These are phyloP conservation scores for Entelurus aequoreus DNA, from an alignment of 2,113 vertebrate genomes.

Conservation along the genomic window DNA sequence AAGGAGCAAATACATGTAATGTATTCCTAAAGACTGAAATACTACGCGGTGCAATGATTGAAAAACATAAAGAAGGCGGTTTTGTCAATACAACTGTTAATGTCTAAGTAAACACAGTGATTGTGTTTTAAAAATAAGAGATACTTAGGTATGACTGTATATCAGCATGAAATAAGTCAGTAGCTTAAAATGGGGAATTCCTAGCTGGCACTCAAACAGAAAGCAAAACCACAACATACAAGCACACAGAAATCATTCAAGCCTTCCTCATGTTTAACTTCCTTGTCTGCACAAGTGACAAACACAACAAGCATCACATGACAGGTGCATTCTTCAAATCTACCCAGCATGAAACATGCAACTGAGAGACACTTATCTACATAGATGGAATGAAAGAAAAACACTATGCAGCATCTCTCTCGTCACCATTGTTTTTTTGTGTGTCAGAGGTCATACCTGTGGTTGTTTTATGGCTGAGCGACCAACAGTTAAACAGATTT, in stretches of 20 bases:
- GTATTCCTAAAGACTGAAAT: too few species aligned
- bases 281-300: not conserved
- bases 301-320: not conserved
- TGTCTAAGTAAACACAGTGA: too few species aligned
- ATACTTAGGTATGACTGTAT: too few species aligned
- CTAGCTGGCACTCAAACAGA: too few species aligned
- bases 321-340: not conserved
- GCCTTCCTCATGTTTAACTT: not conserved
- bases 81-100: too few species aligned
- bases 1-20: too few species aligned
- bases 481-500: not conserved
- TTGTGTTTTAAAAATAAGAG: too few species aligned
- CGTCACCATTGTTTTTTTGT: not conserved
- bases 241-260: not conserved
- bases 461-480: not conserved
- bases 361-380: conserved; percentile 10
- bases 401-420: not conserved
- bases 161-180: too few species aligned
- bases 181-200: too few species aligned
- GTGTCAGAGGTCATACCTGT: not conserved
- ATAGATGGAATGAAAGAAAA: conserved; percentile 16
- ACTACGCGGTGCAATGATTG: too few species aligned
- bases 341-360: not conserved
- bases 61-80: too few species aligned
- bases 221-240: too few species aligned